Conservation (phyloP, 2,797 vertebrate species). For the Hydrophis major region DNA sequence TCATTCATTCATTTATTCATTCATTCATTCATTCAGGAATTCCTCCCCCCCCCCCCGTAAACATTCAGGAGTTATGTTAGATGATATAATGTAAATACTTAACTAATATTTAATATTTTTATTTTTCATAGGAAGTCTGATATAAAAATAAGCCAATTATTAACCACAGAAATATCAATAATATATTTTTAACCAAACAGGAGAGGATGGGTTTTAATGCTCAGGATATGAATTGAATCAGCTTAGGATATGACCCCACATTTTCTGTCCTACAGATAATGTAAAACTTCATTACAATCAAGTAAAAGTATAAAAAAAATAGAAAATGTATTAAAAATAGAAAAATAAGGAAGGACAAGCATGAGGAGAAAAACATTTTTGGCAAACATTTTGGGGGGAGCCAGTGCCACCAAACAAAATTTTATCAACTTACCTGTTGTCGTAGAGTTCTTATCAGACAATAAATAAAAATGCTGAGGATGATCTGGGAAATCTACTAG, state of each 20-base stretch:
- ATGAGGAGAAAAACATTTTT: not conserved
- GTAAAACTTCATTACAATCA: not conserved
- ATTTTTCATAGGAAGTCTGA: not conserved
- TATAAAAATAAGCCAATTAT: not conserved
- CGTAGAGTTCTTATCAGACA: not conserved
- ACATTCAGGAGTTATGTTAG: not conserved
- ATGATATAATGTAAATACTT: not conserved
- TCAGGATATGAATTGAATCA: not conserved
- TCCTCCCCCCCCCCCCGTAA: not conserved
- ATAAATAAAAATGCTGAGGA: not conserved
- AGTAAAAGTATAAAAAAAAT: not conserved
- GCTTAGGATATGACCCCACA: not conserved
- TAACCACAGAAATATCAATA: not conserved
- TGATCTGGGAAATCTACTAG: not conserved
- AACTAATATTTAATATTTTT: not conserved
- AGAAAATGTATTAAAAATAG: not conserved
- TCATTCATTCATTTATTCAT: no score
- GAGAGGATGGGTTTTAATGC: not conserved
- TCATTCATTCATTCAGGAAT: no score
- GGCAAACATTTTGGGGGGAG: not conserved
- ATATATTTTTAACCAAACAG: not conserved
- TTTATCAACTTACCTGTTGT: not conserved
- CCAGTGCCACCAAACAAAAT: not conserved
- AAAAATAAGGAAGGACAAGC: not conserved
- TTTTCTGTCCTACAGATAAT: not conserved